Evolutionary conservation across 1,140 invertebrate species (phyloP).

Genomic region (Aphaenogaster rudis): DNA sequence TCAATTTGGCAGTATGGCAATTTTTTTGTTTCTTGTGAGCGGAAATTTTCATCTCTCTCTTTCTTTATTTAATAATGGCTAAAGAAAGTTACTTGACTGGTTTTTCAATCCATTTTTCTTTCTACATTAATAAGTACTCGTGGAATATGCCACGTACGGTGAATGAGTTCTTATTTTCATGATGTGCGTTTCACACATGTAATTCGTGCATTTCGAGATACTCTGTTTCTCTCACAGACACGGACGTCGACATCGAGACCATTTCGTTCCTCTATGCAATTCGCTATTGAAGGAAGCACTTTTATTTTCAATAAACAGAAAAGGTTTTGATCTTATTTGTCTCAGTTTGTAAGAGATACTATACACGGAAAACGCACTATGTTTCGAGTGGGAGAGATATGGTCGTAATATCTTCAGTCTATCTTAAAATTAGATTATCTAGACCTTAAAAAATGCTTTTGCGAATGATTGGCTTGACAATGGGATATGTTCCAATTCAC

Average conservation of each 20-base stretch:
- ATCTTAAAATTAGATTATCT: slow-evolving; percentile 71
- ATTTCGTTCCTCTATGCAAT: slow-evolving; percentile 60
- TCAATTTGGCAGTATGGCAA: slow-evolving; percentile 87
- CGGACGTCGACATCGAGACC: slow-evolving; percentile 21
- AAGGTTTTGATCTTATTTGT: slow-evolving; percentile 45
- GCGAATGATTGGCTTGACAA: slow-evolving; percentile 54
- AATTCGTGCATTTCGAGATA: slow-evolving; percentile 34
- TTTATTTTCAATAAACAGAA: slow-evolving; percentile 63
- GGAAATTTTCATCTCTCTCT: slow-evolving; percentile 77
- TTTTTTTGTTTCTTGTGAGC: slow-evolving; percentile 81
- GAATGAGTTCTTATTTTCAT: slow-evolving; percentile 15
- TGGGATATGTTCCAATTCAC: slow-evolving; percentile 77
- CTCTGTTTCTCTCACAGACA: slow-evolving; percentile 59
- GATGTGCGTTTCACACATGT: slow-evolving; percentile 1
- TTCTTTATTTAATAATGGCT: slow-evolving; percentile 56
- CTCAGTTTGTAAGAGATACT: slow-evolving; percentile 56
- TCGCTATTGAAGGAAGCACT: slow-evolving; percentile 73
- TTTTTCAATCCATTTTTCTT: slow-evolving; percentile 23
- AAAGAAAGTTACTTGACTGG: slow-evolving; percentile 45
- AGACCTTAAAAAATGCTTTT: slow-evolving; percentile 64
- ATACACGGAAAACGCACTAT: slow-evolving; percentile 8
- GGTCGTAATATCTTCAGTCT: slow-evolving; percentile 74
- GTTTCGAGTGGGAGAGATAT: slow-evolving; percentile 50
- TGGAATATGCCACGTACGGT: slow-evolving; percentile 60
- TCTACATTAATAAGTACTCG: slow-evolving; percentile 68